Conservation (phyloP, 2,113 vertebrate species). For the Paradoxurus hermaphroditus region DNA sequence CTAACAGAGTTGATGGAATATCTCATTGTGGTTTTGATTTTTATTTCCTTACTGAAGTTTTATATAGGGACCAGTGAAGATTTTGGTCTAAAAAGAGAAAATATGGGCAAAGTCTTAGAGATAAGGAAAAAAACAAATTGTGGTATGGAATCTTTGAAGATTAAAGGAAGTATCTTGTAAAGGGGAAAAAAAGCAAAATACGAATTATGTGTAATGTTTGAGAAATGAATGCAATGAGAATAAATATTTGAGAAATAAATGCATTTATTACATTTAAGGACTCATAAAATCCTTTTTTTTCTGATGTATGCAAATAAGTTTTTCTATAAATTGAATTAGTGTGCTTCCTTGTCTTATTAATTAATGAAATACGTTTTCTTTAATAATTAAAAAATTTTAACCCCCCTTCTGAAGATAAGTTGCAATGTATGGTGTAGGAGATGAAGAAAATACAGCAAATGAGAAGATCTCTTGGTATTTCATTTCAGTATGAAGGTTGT, state of each 20-base stretch:
- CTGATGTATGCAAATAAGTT: neutral
- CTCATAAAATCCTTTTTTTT: neutral
- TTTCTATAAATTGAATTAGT: neutral
- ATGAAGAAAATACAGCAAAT: neutral
- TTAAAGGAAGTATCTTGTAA: neutral
- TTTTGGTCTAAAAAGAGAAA: neutral
- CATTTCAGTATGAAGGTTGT: neutral
- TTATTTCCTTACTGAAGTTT: neutral
- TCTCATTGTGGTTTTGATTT: neutral
- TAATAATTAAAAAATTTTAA: neutral
- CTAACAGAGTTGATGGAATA: neutral
- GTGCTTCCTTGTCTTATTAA: neutral
- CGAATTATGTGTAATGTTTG: neutral
- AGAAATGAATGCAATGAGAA: neutral
- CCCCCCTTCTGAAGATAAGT: neutral
- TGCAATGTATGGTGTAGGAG: neutral
- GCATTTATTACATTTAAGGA: neutral
- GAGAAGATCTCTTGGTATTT: neutral
- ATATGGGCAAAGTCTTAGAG: neutral
- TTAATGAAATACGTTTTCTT: neutral
- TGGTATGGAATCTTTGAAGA: neutral
- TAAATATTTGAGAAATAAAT: neutral
- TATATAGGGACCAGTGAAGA: neutral
- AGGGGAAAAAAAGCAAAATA: neutral
- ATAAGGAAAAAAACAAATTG: neutral